Base-by-base conservation (phyloP, 2,113 vertebrate genomes). In the Vidua chalybeata region DNA sequence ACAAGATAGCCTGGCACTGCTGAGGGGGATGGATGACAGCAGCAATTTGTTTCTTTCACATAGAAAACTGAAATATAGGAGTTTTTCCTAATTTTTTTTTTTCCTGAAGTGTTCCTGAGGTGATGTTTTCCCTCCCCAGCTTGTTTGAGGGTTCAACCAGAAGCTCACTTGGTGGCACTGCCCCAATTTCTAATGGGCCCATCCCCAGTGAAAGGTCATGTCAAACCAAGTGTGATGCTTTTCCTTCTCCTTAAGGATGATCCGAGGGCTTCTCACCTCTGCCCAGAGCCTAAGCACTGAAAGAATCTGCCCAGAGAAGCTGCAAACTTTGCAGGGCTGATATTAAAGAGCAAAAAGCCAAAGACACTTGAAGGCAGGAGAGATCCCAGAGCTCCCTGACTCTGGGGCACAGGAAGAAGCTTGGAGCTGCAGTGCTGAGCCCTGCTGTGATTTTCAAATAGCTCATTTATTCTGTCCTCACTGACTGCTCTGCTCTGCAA, bases 381-480 rank as follows among this genome's bases (percentile, higher is more conserved):
- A 37, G 13, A 86, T 48, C 63, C 63, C 43, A 15, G n/a, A 80
- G 80, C 51, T 78, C 80, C 79, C 46, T 66, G 72, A 55, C 46
- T 37, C n/a, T 3, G 2, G 67, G 78, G 59, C 49, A 45, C 13
- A 5, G 58, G 63, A 74, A 73, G 67, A 9, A 3, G 28, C 8
- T 24, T 7, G 30, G 55, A 80, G 68, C 73, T 27, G 64, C 80
- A n/a, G 55, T 30, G 71, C 79, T 73, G 55, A 93, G 49, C 48
- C 49, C 79, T 0, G 1, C 64, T 93, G 83, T 80, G 90, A 56
- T 93, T 93, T 51, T 68, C 87, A 93, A 86, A 15, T 2, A 84
- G 79, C 79, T 94, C 75, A 80, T 94, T 94, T 93, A 85, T 77
- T 95, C 85, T 58, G n/a, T 61, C 63, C 92, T 83, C 72, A 2